Evolutionary conservation across 2,797 vertebrate species (phyloP).

Genomic region (Telmatherina bonti): DNA sequence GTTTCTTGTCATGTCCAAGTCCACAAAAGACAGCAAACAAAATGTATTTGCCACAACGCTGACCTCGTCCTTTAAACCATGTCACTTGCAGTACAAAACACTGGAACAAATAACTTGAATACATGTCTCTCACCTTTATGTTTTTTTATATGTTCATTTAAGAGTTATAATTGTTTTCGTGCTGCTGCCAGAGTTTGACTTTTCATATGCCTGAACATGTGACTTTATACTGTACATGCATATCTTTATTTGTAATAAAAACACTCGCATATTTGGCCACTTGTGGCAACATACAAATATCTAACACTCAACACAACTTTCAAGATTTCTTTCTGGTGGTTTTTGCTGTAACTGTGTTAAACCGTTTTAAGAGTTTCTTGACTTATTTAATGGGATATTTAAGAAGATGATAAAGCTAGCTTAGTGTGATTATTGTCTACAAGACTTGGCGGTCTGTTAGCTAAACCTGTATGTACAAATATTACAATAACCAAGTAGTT

Average conservation of each 20-base stretch:
- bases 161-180: conserved; percentile 34
- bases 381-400: conserved; percentile 30
- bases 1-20: neutral
- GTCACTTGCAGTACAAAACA: conserved; percentile 28
- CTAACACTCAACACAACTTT: conserved; percentile 15
- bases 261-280: neutral
- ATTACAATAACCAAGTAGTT: conserved; percentile 61
- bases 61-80: neutral
- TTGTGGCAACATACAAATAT: conserved; percentile 9
- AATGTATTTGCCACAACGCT: neutral
- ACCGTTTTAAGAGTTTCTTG: conserved; percentile 33
- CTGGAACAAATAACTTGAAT: conserved; percentile 13
- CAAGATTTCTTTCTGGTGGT: conserved; percentile 30
- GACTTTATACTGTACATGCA: conserved; percentile 23
- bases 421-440: conserved; percentile 35
- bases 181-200: conserved; percentile 11
- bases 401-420: conserved; percentile 30
- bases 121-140: neutral
- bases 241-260: conserved; percentile 22
- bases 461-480: conserved; percentile 45
- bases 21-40: neutral
- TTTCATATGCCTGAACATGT: conserved; percentile 22
- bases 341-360: conserved; percentile 32
- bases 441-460: conserved; percentile 47
- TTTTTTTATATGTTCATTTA: neutral